Evolutionary conservation across 2,888 invertebrate species (phyloP).

Genomic region (Neuroscelio doddi): DNA sequence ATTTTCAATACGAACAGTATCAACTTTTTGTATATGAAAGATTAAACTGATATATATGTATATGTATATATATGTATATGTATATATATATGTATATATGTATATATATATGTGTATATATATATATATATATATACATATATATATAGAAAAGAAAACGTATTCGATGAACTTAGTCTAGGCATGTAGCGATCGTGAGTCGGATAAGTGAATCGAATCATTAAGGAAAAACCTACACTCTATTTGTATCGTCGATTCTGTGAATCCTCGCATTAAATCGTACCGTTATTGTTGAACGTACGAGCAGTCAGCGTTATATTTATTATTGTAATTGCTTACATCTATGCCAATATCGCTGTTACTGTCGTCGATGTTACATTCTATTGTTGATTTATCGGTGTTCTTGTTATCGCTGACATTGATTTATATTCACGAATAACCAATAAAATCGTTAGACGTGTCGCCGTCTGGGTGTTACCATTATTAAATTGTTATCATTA

Average conservation of each 20-base stretch:
- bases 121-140: too few species aligned
- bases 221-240: slow-evolving; percentile 16
- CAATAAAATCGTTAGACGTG: slow-evolving; percentile 35
- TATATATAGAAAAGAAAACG: slow-evolving; percentile 11
- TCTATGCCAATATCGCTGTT: slow-evolving; percentile 37
- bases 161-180: slow-evolving; percentile 21
- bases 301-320: slow-evolving; percentile 32
- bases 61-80: slow-evolving; percentile 6
- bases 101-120: too few species aligned
- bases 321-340: slow-evolving; percentile 43
- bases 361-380: slow-evolving; percentile 43
- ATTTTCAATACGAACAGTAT: slow-evolving; percentile 33
- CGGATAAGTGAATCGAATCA: slow-evolving; percentile 19
- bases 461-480: slow-evolving; percentile 27
- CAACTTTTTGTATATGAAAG: slow-evolving; percentile 22
- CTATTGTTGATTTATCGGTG: slow-evolving; percentile 39
- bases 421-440: slow-evolving; percentile 28
- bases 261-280: slow-evolving; percentile 34
- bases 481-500: slow-evolving; percentile 33
- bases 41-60: neutral
- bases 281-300: slow-evolving; percentile 24
- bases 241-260: slow-evolving; percentile 32
- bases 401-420: slow-evolving; percentile 40
- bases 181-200: too few species aligned
- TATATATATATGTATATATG: too few species aligned